Percentiles rank a stretch among this genome's conserved stretches.
Conservation (phyloP, 2,797 vertebrate species). For the Threskiornis aethiopicus region DNA sequence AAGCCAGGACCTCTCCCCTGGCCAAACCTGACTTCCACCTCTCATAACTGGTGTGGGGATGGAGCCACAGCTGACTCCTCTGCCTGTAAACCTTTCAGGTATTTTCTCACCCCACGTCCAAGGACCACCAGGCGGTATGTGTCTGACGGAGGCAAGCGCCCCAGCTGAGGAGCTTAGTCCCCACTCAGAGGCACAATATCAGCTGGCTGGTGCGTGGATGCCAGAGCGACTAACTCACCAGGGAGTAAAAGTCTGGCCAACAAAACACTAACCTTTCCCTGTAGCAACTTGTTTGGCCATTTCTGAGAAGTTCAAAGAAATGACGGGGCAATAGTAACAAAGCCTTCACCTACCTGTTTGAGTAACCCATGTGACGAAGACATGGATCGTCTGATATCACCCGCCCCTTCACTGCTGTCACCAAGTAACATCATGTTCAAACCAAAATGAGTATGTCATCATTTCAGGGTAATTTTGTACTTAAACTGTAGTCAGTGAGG, state of each 20-base stretch:
- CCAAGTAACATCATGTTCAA: background rate
- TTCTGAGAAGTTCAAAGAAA: conserved; percentile 12
- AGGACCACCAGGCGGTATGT: fast-evolving
- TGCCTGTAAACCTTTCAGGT: background rate
- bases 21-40: background rate
- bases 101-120: background rate
- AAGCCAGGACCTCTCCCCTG: background rate
- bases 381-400: background rate
- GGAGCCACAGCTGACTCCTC: background rate
- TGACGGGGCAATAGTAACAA: background rate
- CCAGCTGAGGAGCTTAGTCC: background rate
- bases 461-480: background rate
- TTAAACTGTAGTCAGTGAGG: background rate
- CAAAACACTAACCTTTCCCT: background rate
- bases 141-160: background rate
- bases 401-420: background rate
- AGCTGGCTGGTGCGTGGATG: fast-evolving
- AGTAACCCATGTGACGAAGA: background rate
- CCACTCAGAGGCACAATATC: background rate
- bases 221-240: conserved; percentile 35
- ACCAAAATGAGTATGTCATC: background rate
- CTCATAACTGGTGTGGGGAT: background rate
- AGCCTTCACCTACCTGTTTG: background rate
- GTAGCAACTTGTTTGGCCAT: background rate
- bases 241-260: conserved; percentile 51